These are phyloP conservation scores for Nyctereutes procyonoides DNA, from an alignment of 2,113 vertebrate genomes.

Conservation along the genomic window DNA sequence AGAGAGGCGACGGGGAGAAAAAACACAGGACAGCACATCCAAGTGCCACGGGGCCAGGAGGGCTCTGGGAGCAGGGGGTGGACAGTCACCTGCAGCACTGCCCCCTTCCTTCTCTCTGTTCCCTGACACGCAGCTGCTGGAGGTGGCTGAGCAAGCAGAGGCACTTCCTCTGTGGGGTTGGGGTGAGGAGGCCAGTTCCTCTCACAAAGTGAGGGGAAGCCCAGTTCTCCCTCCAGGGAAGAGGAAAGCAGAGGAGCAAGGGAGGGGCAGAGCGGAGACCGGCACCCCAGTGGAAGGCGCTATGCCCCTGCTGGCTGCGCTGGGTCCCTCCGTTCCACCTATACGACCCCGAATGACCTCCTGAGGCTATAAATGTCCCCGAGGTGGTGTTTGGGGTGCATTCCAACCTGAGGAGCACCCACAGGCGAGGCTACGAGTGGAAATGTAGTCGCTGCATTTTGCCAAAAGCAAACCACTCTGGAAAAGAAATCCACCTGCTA, in stretches of 20 bases:
- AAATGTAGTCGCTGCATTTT: background rate
- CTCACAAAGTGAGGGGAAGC: background rate
- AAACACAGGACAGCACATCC: background rate
- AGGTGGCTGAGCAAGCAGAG: fast-evolving
- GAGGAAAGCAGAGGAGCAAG: background rate
- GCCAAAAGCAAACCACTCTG: background rate
- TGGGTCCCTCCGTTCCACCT: background rate
- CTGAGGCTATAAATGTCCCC: too few species aligned
- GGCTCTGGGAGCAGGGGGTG: fast-evolving
- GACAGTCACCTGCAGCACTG: background rate
- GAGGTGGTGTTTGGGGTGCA: background rate
- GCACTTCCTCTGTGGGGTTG: background rate
- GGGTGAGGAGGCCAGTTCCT: background rate
- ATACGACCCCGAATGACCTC: background rate
- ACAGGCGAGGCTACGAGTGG: background rate
- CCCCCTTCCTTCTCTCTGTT: background rate
- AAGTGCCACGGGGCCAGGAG: background rate
- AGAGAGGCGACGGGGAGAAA: background rate
- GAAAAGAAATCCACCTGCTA: background rate
- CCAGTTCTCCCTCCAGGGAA: background rate
- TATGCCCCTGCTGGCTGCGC: background rate
- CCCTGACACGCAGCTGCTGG: background rate
- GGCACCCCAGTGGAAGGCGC: too few species aligned
- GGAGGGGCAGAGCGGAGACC: background rate
- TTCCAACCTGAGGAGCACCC: background rate